Percentiles rank a stretch among this genome's conserved stretches.
Evolutionary conservation across 2,797 vertebrate genomes (phyloP).

Genomic region (Coilia nasus): DNA sequence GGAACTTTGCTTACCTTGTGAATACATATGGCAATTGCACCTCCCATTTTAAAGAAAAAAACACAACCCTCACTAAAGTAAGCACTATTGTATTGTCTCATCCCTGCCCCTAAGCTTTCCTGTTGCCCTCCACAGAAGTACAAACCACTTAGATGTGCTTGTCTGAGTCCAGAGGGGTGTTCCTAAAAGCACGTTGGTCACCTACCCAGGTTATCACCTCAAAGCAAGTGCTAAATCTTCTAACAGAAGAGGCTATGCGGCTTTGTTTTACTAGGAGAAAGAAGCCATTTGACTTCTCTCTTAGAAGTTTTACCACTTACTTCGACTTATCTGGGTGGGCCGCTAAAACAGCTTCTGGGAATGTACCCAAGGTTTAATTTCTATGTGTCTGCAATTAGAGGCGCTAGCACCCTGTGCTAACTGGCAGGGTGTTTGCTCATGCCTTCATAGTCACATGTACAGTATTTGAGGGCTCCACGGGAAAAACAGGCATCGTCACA

Average conservation of each 20-base stretch:
- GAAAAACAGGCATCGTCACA: too few species aligned
- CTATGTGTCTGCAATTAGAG: conserved; percentile 51
- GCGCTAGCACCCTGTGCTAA: conserved; percentile 87
- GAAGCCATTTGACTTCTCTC: too few species aligned
- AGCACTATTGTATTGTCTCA: not conserved
- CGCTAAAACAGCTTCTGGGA: too few species aligned
- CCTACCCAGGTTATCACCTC: conserved; percentile 55
- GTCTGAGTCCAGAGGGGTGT: too few species aligned
- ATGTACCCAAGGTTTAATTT: not conserved
- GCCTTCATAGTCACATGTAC: conserved; percentile 70
- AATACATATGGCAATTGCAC: not conserved
- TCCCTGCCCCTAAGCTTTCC: not conserved
- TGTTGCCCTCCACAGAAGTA: not conserved
- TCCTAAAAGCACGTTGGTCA: conserved; percentile 46
- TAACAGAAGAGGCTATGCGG: too few species aligned
- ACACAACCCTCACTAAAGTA: not conserved
- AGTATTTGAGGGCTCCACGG: conserved; percentile 77
- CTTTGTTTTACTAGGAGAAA: too few species aligned
- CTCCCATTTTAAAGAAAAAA: not conserved
- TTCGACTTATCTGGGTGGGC: too few species aligned
- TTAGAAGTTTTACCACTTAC: too few species aligned
- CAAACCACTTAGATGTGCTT: too few species aligned
- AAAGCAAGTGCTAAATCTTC: too few species aligned
- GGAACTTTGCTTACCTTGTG: not conserved
- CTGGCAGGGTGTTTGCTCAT: conserved; percentile 86